These are phyloP conservation scores for Perca fluviatilis DNA, from an alignment of 2,113 vertebrate genomes.

Conservation along the genomic window DNA sequence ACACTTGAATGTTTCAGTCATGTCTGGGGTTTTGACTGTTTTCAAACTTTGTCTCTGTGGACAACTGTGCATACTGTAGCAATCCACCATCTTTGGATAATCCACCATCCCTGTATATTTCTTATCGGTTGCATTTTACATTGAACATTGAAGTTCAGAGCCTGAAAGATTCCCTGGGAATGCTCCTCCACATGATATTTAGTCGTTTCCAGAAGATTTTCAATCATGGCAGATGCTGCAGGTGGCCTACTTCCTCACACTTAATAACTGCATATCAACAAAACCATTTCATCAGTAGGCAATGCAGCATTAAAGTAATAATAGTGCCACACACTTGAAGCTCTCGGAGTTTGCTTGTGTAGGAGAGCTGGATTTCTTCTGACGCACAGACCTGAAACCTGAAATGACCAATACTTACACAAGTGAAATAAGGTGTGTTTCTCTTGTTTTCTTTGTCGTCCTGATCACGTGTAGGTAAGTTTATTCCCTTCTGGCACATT, in stretches of 20 bases:
- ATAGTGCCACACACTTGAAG: neutral
- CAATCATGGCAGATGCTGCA: neutral
- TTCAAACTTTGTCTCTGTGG: neutral
- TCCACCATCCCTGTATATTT: neutral
- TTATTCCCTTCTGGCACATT: neutral
- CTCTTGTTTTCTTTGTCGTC: conserved; percentile 6
- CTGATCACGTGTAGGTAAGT: neutral
- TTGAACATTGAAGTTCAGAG: neutral
- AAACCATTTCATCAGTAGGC: neutral
- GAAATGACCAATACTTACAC: neutral
- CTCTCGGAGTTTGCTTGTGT: neutral
- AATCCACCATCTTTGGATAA: neutral
- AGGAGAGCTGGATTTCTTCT: neutral
- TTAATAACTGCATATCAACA: neutral
- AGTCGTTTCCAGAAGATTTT: neutral
- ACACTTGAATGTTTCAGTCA: too few relatives aligned
- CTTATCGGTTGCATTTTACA: neutral
- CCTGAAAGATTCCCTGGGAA: neutral
- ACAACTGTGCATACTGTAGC: neutral
- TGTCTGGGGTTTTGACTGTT: neutral
- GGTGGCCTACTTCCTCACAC: neutral
- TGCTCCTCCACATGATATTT: neutral
- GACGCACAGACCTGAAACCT: neutral
- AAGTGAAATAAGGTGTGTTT: neutral
- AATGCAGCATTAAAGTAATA: neutral